phyloP scores from a whole-genome alignment of 2,888 invertebrate species.

The Drosophila anomalata region DNA sequence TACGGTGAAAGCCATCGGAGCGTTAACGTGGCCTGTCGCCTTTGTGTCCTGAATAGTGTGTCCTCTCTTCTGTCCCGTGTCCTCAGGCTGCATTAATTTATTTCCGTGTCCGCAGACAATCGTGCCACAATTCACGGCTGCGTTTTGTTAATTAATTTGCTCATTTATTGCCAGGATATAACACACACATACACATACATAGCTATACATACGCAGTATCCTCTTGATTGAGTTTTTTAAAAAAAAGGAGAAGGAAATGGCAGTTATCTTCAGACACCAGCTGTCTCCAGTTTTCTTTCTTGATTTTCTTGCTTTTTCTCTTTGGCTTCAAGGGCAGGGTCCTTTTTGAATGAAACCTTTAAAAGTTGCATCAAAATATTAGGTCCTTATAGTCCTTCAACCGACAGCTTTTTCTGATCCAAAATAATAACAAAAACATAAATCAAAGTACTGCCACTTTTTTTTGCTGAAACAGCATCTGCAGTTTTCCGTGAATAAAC shows the following conservation, averaged over 20 bases:
- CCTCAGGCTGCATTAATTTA: slow-evolving; percentile 68
- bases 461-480: slow-evolving; percentile 26
- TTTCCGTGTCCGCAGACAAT: slow-evolving; percentile 63
- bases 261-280: slow-evolving; percentile 54
- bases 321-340: slow-evolving; percentile 12
- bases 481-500: slow-evolving; percentile 26
- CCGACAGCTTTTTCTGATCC: slow-evolving; percentile 42
- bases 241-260: slow-evolving; percentile 14
- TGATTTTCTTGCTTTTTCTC: slow-evolving; percentile 1
- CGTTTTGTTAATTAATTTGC: slow-evolving; percentile 75
- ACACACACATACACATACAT: neutral
- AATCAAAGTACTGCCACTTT: slow-evolving; percentile 56
- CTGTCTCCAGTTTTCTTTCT: slow-evolving; percentile 24
- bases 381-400: neutral
- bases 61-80: slow-evolving; percentile 26
- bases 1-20: slow-evolving; percentile 61
- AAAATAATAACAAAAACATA: slow-evolving; percentile 78
- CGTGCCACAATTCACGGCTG: slow-evolving; percentile 75
- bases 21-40: slow-evolving; percentile 73
- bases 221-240: slow-evolving; percentile 66
- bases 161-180: slow-evolving; percentile 59
- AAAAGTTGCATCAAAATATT: neutral
- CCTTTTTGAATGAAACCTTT: neutral
- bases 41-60: slow-evolving; percentile 46
- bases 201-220: slow-evolving; percentile 19